Conservation (phyloP, 2,113 vertebrate genomes). For the Pterophyllum scalare region DNA sequence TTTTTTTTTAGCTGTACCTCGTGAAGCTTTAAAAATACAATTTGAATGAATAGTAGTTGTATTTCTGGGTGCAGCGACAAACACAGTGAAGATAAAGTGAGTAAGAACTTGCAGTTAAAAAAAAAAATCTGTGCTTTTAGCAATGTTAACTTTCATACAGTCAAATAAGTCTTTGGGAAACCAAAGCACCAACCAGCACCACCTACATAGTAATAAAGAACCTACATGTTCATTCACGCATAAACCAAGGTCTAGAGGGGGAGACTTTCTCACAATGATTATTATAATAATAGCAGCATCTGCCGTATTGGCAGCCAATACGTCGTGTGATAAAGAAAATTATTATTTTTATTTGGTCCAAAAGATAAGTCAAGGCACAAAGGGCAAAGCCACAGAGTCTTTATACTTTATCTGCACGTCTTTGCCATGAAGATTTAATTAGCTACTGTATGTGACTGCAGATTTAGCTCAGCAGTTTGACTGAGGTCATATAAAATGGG, state of each 20-base stretch:
- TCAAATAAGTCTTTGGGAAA: not conserved
- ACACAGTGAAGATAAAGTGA: not conserved
- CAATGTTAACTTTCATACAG: not conserved
- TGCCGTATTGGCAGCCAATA: conserved; percentile 13
- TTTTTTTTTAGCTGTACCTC: not conserved
- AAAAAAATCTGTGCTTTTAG: not conserved
- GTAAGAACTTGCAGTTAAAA: not conserved
- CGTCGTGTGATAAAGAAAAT: conserved; percentile 30
- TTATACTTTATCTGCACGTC: not conserved
- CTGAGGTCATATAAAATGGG: conserved; percentile 51
- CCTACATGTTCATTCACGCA: conserved; percentile 31
- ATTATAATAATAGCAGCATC: conserved; percentile 36
- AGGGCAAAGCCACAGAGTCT: conserved; percentile 16
- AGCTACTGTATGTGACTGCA: conserved; percentile 55
- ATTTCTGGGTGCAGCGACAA: not conserved
- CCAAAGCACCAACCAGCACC: not conserved
- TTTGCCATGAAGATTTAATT: conserved; percentile 50
- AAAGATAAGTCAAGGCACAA: conserved; percentile 22
- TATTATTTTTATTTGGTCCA: conserved; percentile 39
- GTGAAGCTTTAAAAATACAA: not conserved
- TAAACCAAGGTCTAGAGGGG: not conserved
- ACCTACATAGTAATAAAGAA: not conserved
- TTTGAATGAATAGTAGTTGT: not conserved
- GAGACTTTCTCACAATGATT: conserved; percentile 30
- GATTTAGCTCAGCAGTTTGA: conserved; percentile 62